Evolutionary conservation across 2,797 vertebrate species (phyloP).

Genomic region (Stomatorhinus walkeri): DNA sequence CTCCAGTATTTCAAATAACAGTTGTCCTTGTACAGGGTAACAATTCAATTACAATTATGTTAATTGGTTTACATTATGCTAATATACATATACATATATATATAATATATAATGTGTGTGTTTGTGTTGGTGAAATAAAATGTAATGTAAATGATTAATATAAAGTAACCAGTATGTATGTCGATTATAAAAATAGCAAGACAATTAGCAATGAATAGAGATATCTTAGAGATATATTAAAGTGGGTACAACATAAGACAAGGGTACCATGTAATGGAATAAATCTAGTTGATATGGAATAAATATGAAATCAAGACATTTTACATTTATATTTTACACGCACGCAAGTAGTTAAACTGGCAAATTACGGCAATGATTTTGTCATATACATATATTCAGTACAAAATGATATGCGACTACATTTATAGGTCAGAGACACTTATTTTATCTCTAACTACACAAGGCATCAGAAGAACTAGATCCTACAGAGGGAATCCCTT

Average conservation of each 20-base stretch:
- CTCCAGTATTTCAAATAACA: not conserved
- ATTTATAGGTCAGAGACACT: not conserved
- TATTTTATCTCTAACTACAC: not conserved
- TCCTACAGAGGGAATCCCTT: conserved; percentile 18
- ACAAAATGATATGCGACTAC: not conserved
- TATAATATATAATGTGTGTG: not conserved
- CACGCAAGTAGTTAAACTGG: not conserved
- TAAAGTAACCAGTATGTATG: not conserved
- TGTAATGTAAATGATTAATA: not conserved
- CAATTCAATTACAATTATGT: not conserved
- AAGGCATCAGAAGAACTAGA: not conserved
- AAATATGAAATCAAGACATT: not conserved
- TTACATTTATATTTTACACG: not conserved
- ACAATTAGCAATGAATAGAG: not conserved
- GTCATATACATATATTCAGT: not conserved
- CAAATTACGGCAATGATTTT: not conserved
- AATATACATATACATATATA: not conserved
- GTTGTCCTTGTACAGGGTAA: not conserved
- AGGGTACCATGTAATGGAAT: not conserved
- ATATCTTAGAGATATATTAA: not conserved
- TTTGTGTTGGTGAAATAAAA: not conserved
- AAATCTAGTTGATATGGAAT: not conserved
- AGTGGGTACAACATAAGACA: not conserved
- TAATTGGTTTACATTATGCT: not conserved
- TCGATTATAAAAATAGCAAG: not conserved